Evolutionary conservation across 1,140 invertebrate genomes (phyloP), one percentile per base, ranked within the genome.

Genomic region (Zaprionus vittiger): DNA sequence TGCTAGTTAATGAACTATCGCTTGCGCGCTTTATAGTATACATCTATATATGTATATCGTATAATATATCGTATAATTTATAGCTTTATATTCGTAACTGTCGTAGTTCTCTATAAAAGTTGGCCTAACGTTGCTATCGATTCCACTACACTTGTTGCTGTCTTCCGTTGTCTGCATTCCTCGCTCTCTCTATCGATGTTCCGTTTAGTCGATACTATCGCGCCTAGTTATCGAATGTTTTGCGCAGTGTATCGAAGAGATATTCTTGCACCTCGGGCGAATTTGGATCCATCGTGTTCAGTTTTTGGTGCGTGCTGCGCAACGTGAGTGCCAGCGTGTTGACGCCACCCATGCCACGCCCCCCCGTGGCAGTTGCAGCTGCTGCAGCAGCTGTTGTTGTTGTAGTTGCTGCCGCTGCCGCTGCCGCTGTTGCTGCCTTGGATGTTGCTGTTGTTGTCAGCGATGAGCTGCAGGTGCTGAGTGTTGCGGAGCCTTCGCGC

Each of bases 191-290:
- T n/a, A 11, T 55, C 57, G 38, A 14, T 14, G 2, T 64, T 57
- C 14, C 3, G 15, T 5, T 34, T 65, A 49, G 68, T 31, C 61
- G 67, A 44, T 15, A 52, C 72, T 34, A 47, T 66, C 64, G 9
- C 37, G 62, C 57, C 76, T 90, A 89, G 61, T 86, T 94, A 93
- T 91, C 87, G 86, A 94, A 95, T 67, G 95, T 94, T 92, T 95
- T 95, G 82, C 94, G 94, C 82, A 95, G 86, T 55, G 92, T 94
- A 72, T 95, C 95, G 94, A 95, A 95, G 77, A 95, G 93, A 79
- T 95, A 94, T 68, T 95, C 95, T 54, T 95, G 95, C 64, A 94
- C 94, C 75, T 95, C 95, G 11, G 94, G 93, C 69, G 93, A 93
- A 73, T 93, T 93, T 28, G 94, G 94, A 72, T 94, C 94, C 85